Base-by-base conservation (phyloP, 2,888 invertebrate species). In the Ernsta delagoae region DNA sequence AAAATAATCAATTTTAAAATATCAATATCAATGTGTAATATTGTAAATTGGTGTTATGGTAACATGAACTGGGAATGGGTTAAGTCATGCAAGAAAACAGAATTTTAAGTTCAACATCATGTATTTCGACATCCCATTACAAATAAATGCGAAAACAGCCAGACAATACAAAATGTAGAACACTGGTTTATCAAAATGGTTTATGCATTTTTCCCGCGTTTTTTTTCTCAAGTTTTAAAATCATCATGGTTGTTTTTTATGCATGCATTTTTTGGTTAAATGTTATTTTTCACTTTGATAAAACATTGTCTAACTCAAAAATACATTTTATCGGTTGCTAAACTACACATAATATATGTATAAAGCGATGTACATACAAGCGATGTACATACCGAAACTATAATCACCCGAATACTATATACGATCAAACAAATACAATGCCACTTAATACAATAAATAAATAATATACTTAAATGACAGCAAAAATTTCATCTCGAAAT, bases 11-110 rank as follows among this genome's bases (percentile, higher is more conserved):
- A 9, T 3, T 43, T 43, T 9, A 43, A 43, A n/a, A n/a, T n/a
- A n/a, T n/a, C n/a, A 5, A 36, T 0, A 36, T 36, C 5, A 36
- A 36, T 5, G 6, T 36, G 36, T 36, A 36, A 5, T 36, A 36
- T 65, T 61, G 12, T 39, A 71, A 73, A 74, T 82, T 85, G 88
- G 83, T 88, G 86, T 85, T 77, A 83, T 82, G 81, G 80, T 79
- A 76, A 79, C 79, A 70, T 78, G 77, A 86, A 83, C 82, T 73
- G 81, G 87, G 88, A 82, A 76, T 72, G 80, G 85, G 84, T 78
- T 34, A 24, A n/a, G n/a, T 62, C 90, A 92, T 93, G 93, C 93
- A 93, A 93, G 89, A 92, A 92, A 93, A 92, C 89, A 92, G 88
- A 85, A 83, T 86, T 84, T 85, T 83, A 34, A 79, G 79, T 89